phyloP scores from a whole-genome alignment of 2,113 vertebrate genomes.

The Callorhinus ursinus region DNA sequence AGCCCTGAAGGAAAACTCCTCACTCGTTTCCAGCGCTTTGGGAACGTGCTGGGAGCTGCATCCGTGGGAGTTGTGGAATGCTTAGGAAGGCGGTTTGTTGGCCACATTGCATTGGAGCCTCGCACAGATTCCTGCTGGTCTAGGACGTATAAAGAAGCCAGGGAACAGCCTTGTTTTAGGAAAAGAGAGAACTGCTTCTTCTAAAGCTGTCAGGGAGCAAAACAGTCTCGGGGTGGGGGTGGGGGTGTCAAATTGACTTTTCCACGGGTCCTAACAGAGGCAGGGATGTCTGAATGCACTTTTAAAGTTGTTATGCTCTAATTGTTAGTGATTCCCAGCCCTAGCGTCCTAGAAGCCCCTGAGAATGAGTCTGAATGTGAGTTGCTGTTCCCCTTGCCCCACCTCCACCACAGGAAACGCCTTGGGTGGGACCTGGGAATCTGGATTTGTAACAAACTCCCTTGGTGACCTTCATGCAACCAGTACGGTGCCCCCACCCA shows the following conservation, averaged over 20 bases:
- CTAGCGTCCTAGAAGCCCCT: neutral
- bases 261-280: neutral
- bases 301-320: neutral
- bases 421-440: neutral
- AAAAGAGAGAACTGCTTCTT: neutral
- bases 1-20: neutral
- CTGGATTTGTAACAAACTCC: neutral
- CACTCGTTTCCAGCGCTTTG: neutral
- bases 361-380: neutral
- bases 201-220: neutral
- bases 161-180: neutral
- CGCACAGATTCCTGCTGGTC: neutral
- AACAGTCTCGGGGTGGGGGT: neutral
- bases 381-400: no score
- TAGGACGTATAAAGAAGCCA: neutral
- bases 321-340: neutral
- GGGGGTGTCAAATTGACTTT: neutral
- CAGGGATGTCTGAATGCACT: neutral
- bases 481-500: neutral
- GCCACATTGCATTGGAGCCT: neutral
- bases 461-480: neutral
- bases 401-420: neutral
- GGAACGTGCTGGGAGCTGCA: neutral
- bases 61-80: conserved; percentile 21
- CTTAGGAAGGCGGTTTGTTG: neutral